These are phyloP conservation scores for Siderastrea siderea DNA, from an alignment of 92 coral and sea anemone genomes.

Conservation along the genomic window DNA sequence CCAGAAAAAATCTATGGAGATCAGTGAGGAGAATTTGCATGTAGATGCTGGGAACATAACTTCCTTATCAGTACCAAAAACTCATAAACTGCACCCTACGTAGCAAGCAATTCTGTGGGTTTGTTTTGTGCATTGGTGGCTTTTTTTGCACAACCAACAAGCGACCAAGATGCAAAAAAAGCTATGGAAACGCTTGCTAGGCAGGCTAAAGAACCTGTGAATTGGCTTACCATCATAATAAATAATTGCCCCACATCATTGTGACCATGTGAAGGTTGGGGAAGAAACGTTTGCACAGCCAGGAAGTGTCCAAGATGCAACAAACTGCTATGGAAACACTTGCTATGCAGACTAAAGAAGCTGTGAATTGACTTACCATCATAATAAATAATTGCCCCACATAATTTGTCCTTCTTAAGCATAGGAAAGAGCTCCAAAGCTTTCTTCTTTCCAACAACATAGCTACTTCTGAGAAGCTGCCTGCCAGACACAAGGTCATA, in stretches of 20 bases:
- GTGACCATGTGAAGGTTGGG: conserved; percentile 93
- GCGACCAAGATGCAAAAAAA: no score
- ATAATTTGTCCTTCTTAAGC: conserved; percentile 92
- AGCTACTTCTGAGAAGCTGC: conserved; percentile 93
- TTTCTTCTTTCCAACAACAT: conserved; percentile 92
- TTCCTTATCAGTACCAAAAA: no score
- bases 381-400: conserved; percentile 97
- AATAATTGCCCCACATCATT: conserved; percentile 95
- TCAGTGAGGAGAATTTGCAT: no score
- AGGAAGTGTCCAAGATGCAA: no score
- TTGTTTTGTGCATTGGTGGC: no score
- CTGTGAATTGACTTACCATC: conserved; percentile 79
- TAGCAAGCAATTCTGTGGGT: no score
- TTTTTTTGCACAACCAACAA: no score
- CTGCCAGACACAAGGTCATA: conserved; percentile 96
- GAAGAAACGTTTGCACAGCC: conserved; percentile 39
- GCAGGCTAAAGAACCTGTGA: not conserved
- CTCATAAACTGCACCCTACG: no score
- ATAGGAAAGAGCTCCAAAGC: conserved; percentile 97
- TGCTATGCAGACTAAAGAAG: not conserved
- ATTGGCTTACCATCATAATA: conserved; percentile 92
- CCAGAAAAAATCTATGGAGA: no score
- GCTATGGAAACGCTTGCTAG: no score
- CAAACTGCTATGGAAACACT: no score
- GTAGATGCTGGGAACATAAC: no score